These are phyloP conservation scores for Hydrolagus affinis DNA, from an alignment of 2,113 vertebrate species.

Conservation along the genomic window DNA sequence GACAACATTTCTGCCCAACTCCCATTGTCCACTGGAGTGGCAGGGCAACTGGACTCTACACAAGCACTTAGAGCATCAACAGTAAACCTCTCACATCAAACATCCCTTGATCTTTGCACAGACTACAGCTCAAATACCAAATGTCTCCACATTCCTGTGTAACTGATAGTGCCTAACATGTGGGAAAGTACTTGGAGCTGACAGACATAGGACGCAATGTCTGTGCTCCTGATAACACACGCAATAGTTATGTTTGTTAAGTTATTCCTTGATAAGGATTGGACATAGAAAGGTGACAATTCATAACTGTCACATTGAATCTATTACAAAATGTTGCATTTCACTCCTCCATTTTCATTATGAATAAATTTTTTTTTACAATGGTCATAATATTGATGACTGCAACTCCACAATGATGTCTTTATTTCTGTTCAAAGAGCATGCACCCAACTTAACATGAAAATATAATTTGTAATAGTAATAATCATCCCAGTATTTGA, in stretches of 20 bases:
- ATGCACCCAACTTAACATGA: no score
- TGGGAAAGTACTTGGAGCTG: not conserved
- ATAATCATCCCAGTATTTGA: no score
- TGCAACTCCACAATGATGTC: no score
- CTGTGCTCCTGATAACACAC: not conserved
- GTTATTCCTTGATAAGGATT: no score
- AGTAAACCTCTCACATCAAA: slow-evolving; percentile 11
- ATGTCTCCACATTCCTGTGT: slow-evolving; percentile 5
- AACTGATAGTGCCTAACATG: slow-evolving; percentile 19
- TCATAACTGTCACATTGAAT: no score
- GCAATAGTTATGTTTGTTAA: not conserved
- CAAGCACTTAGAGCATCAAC: not conserved
- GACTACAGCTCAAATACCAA: not conserved
- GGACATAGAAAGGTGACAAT: no score
- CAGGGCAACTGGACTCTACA: slow-evolving; percentile 13
- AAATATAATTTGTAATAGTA: no score
- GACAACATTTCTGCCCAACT: not conserved
- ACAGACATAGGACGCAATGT: not conserved
- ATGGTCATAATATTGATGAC: no score
- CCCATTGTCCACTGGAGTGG: not conserved
- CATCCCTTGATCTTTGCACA: not conserved
- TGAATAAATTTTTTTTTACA: no score
- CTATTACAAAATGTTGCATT: no score
- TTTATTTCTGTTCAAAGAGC: no score
- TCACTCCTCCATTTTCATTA: no score